Conservation (phyloP, 2,888 invertebrate genomes). For the Zaprionus lineosus region DNA sequence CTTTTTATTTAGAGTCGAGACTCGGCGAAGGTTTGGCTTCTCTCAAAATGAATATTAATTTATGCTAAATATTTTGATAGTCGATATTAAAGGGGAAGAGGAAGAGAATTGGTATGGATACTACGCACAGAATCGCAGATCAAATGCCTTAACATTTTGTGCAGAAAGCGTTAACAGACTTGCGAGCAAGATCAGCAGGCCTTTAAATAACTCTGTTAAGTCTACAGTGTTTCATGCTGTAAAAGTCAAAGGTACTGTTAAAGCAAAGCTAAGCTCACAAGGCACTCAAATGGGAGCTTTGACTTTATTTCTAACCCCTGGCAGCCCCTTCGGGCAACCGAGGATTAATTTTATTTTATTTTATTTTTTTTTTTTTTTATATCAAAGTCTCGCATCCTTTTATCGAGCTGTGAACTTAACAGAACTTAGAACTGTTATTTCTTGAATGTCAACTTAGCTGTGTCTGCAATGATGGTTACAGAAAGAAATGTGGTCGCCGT, state of each 20-base stretch:
- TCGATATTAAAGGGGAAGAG: background rate
- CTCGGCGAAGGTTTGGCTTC: constrained; percentile 20
- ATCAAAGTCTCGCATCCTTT: too few relatives aligned
- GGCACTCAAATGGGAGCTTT: too few relatives aligned
- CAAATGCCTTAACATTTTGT: background rate
- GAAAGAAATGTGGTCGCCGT: constrained; percentile 36
- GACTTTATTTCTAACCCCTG: too few relatives aligned
- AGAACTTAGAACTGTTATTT: too few relatives aligned
- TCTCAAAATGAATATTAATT: constrained; percentile 41
- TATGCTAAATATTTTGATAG: constrained; percentile 33
- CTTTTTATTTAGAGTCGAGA: constrained; percentile 17
- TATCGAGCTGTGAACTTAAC: too few relatives aligned
- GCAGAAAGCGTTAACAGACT: too few relatives aligned
- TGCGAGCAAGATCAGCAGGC: too few relatives aligned
- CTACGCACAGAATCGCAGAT: background rate
- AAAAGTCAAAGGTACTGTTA: constrained; percentile 12
- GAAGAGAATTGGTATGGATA: background rate
- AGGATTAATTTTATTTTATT: too few relatives aligned
- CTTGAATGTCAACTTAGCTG: constrained; percentile 53
- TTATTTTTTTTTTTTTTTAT: too few relatives aligned
- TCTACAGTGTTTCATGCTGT: constrained; percentile 8
- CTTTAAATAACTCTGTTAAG: background rate
- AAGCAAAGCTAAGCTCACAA: constrained; percentile 10
- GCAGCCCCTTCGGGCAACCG: too few relatives aligned
- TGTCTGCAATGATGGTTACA: constrained; percentile 51